phyloP scores from a whole-genome alignment of 2,888 invertebrate species.

The Bellardia pandia region DNA sequence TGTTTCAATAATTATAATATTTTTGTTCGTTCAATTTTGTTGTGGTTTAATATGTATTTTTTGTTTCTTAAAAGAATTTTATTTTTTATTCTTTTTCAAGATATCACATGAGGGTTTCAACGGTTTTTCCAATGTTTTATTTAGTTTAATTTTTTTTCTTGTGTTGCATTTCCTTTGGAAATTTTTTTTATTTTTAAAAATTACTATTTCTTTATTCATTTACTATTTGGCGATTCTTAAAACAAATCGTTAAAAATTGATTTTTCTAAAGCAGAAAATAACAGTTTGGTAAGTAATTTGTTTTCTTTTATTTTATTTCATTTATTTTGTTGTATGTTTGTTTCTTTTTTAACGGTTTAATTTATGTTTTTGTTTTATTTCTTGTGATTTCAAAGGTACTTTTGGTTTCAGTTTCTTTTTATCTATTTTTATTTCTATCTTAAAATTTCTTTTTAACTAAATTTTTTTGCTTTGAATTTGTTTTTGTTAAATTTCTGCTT shows the following conservation, averaged over 20 bases:
- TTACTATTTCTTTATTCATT: slow-evolving; percentile 54
- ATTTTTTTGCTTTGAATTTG: slow-evolving; percentile 74
- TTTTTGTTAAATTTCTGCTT: slow-evolving; percentile 48
- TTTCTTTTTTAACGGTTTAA: slow-evolving; percentile 16
- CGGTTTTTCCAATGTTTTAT: slow-evolving; percentile 60
- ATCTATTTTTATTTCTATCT: slow-evolving; percentile 26
- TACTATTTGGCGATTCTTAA: slow-evolving; percentile 67
- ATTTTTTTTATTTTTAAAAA: slow-evolving; percentile 47
- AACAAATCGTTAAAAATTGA: slow-evolving; percentile 65
- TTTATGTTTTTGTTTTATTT: slow-evolving; percentile 49
- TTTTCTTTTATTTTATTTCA: slow-evolving; percentile 19
- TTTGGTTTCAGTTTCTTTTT: slow-evolving; percentile 62
- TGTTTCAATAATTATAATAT: slow-evolving; percentile 22
- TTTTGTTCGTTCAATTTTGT: slow-evolving; percentile 54
- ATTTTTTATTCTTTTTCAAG: slow-evolving; percentile 65
- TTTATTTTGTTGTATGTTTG: slow-evolving; percentile 42
- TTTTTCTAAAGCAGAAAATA: slow-evolving; percentile 67
- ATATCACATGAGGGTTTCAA: slow-evolving; percentile 73
- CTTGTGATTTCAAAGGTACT: slow-evolving; percentile 66
- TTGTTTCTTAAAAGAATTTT: slow-evolving; percentile 42
- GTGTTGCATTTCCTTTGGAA: slow-evolving; percentile 57
- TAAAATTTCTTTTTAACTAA: slow-evolving; percentile 75
- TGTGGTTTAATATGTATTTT: slow-evolving; percentile 21
- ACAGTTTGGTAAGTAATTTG: slow-evolving; percentile 61
- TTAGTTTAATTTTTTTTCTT: slow-evolving; percentile 47